Base-by-base conservation (phyloP, 2,113 vertebrate species). In the Myocastor coypus region DNA sequence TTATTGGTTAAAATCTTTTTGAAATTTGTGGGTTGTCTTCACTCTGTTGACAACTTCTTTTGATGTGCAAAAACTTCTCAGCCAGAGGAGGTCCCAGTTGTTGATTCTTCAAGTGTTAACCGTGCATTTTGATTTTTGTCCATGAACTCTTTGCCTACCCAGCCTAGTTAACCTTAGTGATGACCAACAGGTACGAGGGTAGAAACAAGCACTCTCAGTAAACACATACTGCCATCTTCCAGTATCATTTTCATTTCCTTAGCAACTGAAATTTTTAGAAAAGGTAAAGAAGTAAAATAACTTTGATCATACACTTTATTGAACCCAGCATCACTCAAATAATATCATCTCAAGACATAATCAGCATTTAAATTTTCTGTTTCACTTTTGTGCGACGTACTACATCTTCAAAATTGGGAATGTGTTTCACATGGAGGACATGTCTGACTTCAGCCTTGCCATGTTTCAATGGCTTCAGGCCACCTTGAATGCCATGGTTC, bases 171-270 rank as follows among this genome's bases (percentile, higher is more conserved):
- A 22, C 32, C 28, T 73, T 59, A n/a, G 37, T 28, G 11, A 32
- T 5, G 42, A 57, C 12, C 4, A 7, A 22, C 1, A 2, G 17
- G 3, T 9, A 1, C 37, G 0, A 73, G 24, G 32, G 6, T 9
- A 24, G 8, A 69, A 69, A 81, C 22, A 32, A 69, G 71, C 4
- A 59, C 83, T 0, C 0, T n/a, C 64, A 28, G 0, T 8, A 66
- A 12, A 63, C 40, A 78, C 24, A 63, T 0, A 63, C 34, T 16
- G 17, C 26, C 22, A 42, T 32, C n/a, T 19, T 7, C 13, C 63
- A 13, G 3, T 32, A 46, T 42, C 12, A 68, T 55, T 75, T 63
- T 6, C 59, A 75, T 37, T 4, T 50, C 26, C 59, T 63, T 40
- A 19, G 19, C 6, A 50, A 40, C 55, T 89, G 8, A 22, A 28